Percentiles rank a stretch among this genome's conserved stretches.
Evolutionary conservation across 2,797 vertebrate species (phyloP).

Genomic region (Epinephelus awoara): DNA sequence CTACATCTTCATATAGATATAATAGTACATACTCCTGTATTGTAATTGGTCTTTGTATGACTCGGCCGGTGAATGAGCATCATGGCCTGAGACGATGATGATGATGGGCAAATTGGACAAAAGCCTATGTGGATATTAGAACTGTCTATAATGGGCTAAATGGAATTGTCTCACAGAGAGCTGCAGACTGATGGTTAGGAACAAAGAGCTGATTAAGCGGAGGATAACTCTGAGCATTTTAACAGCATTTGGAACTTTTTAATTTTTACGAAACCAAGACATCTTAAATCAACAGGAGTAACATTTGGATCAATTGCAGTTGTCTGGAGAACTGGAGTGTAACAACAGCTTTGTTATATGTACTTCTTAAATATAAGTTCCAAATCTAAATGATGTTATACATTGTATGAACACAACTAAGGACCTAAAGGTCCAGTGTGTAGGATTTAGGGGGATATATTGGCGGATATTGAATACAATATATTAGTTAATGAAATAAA

Average conservation of each 20-base stretch:
- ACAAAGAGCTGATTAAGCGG: neutral
- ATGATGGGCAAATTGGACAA: conserved; percentile 30
- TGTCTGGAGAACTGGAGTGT: neutral
- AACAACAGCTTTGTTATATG: neutral
- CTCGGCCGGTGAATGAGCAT: neutral
- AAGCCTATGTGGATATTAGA: conserved; percentile 25
- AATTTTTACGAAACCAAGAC: neutral
- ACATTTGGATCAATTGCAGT: neutral
- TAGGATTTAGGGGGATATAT: too few relatives aligned
- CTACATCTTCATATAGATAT: conserved; percentile 20
- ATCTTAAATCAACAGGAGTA: neutral
- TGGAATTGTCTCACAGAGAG: neutral
- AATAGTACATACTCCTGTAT: conserved; percentile 20
- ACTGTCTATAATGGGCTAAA: conserved; percentile 26
- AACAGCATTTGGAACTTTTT: neutral
- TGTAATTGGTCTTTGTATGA: conserved; percentile 29
- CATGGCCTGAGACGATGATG: neutral
- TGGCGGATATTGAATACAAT: too few relatives aligned
- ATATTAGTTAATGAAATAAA: too few relatives aligned
- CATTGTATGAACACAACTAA: neutral
- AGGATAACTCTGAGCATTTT: neutral
- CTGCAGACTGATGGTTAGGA: neutral
- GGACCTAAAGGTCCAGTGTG: too few relatives aligned
- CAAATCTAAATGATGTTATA: neutral
- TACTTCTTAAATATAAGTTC: neutral